Evolutionary conservation across 2,113 vertebrate species (phyloP), one percentile per base, ranked within the genome.

Genomic region (Piliocolobus tephrosceles): DNA sequence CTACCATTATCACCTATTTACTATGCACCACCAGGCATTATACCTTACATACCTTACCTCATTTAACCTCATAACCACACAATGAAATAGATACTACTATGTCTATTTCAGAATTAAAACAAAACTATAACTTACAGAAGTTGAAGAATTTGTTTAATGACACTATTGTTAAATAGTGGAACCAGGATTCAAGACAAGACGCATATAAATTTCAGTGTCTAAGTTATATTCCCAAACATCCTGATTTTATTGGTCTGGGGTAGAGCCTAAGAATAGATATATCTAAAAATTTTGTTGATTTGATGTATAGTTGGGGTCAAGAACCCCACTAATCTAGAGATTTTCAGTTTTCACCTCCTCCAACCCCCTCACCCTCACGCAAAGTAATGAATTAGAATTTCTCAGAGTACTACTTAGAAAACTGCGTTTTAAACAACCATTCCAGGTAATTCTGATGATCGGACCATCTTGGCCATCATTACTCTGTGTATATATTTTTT

Each of bases 1-100:
- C 27, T 82, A 78, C 25, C 72, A 20, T 87, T 79, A 92, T 75
- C 68, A 94, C 85, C 68, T 92, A 89, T 90, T 95, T 52, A 92
- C 43, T 87, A 64, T 55, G n/a, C 14, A 58, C 61, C 14, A 58
- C 61, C 64, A 82, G 75, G 40, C 22, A 57, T 57, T 96, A 20
- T 79, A 38, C 25, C 52, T 93, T 52, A 38, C 35, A 61, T 78
- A 52, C 5, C 22, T 92, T 68, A 90, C n/a, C 64, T 72, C 22
- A 43, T 68, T 95, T 90, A 87, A 87, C 3, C 43, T 57, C 17
- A 35, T 16, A 70, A 64, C 7, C 85, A 22, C 22, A 12, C 52
- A 78, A 14, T 57, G 61, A 32, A 43, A 2, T 20, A 76, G 38
- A 8, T 58, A 79, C 75, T 72, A 72, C 10, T 90, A 20, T 55